phyloP scores from a whole-genome alignment of 2,113 vertebrate species.

The Piliocolobus tephrosceles region DNA sequence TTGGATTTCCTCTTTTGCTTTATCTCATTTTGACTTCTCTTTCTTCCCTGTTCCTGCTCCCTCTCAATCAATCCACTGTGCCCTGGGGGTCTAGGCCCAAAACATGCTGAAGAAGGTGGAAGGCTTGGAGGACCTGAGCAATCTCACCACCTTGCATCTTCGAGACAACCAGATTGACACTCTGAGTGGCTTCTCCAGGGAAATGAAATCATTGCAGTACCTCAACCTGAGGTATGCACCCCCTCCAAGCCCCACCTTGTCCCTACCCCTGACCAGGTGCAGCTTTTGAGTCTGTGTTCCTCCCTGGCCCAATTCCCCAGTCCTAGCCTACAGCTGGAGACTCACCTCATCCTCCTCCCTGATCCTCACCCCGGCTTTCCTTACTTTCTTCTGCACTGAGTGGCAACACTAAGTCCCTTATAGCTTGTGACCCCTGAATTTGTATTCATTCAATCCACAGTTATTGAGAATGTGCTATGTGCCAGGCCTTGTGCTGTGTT shows the following conservation, averaged over 20 bases:
- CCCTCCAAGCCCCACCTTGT: not conserved
- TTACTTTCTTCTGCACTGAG: not conserved
- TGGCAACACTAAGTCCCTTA: not conserved
- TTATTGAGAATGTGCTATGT: not conserved
- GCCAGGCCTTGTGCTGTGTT: not conserved
- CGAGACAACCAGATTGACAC: constrained; percentile 91
- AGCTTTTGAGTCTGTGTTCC: not conserved
- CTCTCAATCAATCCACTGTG: not conserved
- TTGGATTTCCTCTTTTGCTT: constrained; percentile 5
- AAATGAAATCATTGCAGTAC: constrained; percentile 92
- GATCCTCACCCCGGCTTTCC: not conserved
- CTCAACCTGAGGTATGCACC: constrained; percentile 88
- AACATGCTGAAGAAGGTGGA: constrained; percentile 89
- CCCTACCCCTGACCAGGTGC: not conserved
- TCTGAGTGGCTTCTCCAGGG: constrained; percentile 88
- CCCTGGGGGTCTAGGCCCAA: constrained; percentile 86
- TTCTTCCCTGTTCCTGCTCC: not conserved
- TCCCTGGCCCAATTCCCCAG: not conserved
- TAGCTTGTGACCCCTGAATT: not conserved
- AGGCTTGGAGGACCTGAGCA: constrained; percentile 86
- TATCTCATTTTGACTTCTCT: not conserved
- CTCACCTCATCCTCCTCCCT: not conserved
- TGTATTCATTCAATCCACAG: not conserved
- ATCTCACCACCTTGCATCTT: constrained; percentile 91
- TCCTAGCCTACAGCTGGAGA: not conserved